Percentiles rank a stretch among this genome's conserved stretches.
Evolutionary conservation across 2,797 vertebrate genomes (phyloP).

Genomic region (Columba guinea): DNA sequence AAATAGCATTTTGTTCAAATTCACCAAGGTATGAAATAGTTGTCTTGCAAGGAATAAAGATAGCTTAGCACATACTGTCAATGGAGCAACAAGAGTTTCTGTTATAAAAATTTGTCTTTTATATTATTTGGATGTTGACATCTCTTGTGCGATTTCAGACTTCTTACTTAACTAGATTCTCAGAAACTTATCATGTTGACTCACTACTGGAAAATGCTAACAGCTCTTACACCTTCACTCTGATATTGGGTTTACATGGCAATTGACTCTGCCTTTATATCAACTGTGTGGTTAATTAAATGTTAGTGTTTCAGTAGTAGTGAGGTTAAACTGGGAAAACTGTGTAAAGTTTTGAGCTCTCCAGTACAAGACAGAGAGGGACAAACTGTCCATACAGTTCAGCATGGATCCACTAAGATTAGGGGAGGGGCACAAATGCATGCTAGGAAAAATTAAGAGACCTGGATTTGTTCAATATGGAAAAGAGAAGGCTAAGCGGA

Average conservation of each 20-base stretch:
- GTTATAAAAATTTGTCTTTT: background rate
- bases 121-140: background rate
- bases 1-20: slow-evolving; percentile 19
- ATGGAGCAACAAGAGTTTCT: background rate
- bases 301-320: background rate
- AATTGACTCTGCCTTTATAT: background rate
- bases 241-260: background rate
- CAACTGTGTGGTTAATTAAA: background rate
- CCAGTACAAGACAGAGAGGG: background rate
- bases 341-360: background rate
- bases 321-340: background rate
- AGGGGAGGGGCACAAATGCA: background rate
- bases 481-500: background rate
- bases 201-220: background rate
- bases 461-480: background rate
- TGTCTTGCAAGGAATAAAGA: background rate
- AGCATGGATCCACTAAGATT: background rate
- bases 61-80: background rate
- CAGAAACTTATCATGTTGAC: background rate
- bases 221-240: background rate
- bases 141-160: background rate
- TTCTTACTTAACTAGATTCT: background rate
- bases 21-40: slow-evolving; percentile 14
- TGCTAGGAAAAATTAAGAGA: background rate
- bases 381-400: background rate